Conservation (phyloP, 37 sponge, comb jelly and placozoan species). For the Oscarella lobularis region DNA sequence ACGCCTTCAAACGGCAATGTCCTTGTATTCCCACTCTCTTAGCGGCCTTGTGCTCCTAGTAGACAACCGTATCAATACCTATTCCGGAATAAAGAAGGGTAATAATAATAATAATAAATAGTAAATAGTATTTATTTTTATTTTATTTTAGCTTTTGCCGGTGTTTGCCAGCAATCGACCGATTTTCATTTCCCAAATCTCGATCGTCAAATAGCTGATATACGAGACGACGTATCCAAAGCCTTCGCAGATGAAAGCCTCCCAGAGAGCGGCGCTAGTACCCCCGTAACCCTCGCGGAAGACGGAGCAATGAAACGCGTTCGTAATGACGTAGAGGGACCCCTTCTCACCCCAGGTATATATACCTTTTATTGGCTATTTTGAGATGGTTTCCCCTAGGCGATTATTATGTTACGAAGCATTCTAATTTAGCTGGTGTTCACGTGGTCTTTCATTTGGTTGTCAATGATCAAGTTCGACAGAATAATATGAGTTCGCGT, state of each 20-base stretch:
- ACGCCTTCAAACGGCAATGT: slow-evolving; percentile 76
- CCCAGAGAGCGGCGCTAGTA: too few relatives aligned
- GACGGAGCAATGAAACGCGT: not conserved
- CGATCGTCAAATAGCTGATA: slow-evolving; percentile 38
- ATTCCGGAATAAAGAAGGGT: slow-evolving; percentile 53
- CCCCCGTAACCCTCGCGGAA: too few relatives aligned
- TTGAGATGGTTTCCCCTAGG: slow-evolving; percentile 27
- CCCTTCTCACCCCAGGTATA: not conserved
- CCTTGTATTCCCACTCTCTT: slow-evolving; percentile 72
- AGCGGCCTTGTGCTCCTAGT: slow-evolving; percentile 65
- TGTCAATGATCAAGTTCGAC: slow-evolving; percentile 20
- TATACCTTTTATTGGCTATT: not conserved
- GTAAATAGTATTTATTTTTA: not conserved
- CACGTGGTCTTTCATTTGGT: slow-evolving; percentile 78
- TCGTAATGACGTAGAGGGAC: not conserved
- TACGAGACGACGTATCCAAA: slow-evolving; percentile 28
- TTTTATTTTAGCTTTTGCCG: slow-evolving; percentile 30
- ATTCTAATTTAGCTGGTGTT: slow-evolving; percentile 87
- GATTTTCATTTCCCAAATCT: slow-evolving; percentile 89
- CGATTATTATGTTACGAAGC: slow-evolving; percentile 80
- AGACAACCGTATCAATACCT: slow-evolving; percentile 38
- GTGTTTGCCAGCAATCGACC: slow-evolving; percentile 37
- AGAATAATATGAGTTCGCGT: slow-evolving; percentile 23
- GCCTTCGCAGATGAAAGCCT: too few relatives aligned
- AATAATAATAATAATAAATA: too few relatives aligned